Evolutionary conservation across 1,140 invertebrate genomes (phyloP), one percentile per base, ranked within the genome.

Genomic region (Drosophila lowei): DNA sequence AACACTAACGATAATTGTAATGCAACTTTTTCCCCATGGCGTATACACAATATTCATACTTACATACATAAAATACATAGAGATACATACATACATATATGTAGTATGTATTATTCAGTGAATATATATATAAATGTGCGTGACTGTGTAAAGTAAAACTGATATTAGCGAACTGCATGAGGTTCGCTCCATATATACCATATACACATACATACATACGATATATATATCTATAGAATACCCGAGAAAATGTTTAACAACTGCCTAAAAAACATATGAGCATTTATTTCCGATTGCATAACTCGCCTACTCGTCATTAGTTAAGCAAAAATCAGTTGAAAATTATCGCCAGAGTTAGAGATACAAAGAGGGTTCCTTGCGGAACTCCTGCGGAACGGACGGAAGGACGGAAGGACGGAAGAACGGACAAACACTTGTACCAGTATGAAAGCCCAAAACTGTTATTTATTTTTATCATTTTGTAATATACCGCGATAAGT

Each of bases 391-490:
- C 4, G 23, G 9, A 9, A 53, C 18, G 34, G 9, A 38, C 13
- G 6, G 2, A 9, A 49, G 16, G 23, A 54, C 11, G n/a, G 25
- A 11, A 18, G 23, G 42, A 65, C 23, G n/a, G 25, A 11, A 18
- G 23, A 34, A 65, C 23, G 38, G 21, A 28, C 2, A 47, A 63
- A 57, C 81, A 89, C 85, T 66, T 89, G 83, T 88, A 88, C 83
- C 83, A 88, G 83, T 88, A 89, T 88, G 49, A 83, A 89, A 79
- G 73, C 88, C 88, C 84, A 90, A 90, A 90, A 83, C 83, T 90
- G 88, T 90, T 90, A 90, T 90, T 90, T 90, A 90, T 84, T 90
- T 89, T 83, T 90, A 75, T 80, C 68, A 90, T 90, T 90, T 90
- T 90, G 78, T 90, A 79, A 76, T 61, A 73, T 47, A 74, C 34